Percentiles rank a stretch among this genome's conserved stretches.
These are phyloP conservation scores for Byasa hedistus DNA, from an alignment of 2,888 invertebrate genomes.

Conservation along the genomic window DNA sequence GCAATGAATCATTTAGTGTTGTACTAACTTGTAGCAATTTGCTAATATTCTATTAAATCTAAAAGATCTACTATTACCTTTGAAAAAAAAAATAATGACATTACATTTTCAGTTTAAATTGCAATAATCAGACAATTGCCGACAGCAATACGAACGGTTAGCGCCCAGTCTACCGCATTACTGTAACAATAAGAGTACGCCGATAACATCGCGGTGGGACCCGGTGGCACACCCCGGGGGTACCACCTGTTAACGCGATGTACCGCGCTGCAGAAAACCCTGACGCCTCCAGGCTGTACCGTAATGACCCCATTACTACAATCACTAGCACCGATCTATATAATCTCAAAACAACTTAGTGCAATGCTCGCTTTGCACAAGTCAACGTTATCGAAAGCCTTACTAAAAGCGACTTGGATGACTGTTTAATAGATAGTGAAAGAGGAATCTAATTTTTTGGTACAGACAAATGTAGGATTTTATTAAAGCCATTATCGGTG, in stretches of 20 bases:
- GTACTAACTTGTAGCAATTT: no score
- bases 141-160: conserved; percentile 43
- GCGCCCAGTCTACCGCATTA: conserved; percentile 38
- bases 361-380: conserved; percentile 38
- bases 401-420: conserved; percentile 41
- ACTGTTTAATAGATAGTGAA: not conserved
- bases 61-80: no score
- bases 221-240: conserved; percentile 63
- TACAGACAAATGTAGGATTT: conserved; percentile 55
- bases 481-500: conserved; percentile 63
- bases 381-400: conserved; percentile 1
- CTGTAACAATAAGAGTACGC: conserved; percentile 42
- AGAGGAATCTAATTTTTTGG: conserved; percentile 30
- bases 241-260: conserved; percentile 41
- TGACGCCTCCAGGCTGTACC: conserved; percentile 50
- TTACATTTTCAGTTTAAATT: not conserved
- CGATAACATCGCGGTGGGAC: conserved; percentile 52
- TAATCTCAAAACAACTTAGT: conserved; percentile 24
- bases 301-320: conserved; percentile 47
- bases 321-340: conserved; percentile 10
- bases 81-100: no score
- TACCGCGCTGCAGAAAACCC: conserved; percentile 37
- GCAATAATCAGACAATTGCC: conserved; percentile 38
- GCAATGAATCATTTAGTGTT: no score
- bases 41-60: no score